phyloP scores from a whole-genome alignment of 2,888 invertebrate genomes.

The Junonia oenone region DNA sequence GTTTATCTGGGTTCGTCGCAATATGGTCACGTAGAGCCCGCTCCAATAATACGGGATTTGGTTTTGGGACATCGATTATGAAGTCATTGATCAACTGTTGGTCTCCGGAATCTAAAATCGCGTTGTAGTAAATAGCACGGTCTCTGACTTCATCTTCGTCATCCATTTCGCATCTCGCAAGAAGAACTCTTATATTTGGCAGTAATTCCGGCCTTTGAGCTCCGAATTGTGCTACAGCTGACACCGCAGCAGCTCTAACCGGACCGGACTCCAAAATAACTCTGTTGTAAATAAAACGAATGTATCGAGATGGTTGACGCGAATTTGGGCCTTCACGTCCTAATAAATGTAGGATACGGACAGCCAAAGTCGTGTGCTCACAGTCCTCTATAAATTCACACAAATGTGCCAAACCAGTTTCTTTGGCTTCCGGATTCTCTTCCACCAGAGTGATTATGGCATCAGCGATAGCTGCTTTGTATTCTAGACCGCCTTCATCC shows the following conservation, averaged over 20 bases:
- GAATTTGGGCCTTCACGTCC: constrained; percentile 98
- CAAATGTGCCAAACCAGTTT: constrained; percentile 95
- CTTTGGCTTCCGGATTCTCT: constrained; percentile 98
- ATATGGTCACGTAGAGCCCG: constrained; percentile 91
- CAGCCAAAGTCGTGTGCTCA: constrained; percentile 97
- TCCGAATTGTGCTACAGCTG: constrained; percentile 98
- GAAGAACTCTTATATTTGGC: constrained; percentile 87
- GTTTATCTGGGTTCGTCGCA: constrained; percentile 82
- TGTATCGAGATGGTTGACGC: constrained; percentile 92
- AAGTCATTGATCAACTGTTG: constrained; percentile 86
- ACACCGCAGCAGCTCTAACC: constrained; percentile 97
- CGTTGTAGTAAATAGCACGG: constrained; percentile 96
- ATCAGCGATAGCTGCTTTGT: constrained; percentile 98
- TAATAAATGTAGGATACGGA: constrained; percentile 95
- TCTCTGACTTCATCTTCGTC: constrained; percentile 99
- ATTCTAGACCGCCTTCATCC: constrained; percentile 97
- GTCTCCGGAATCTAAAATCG: constrained; percentile 87
- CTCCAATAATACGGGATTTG: constrained; percentile 93
- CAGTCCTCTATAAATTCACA: constrained; percentile 99
- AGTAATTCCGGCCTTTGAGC: constrained; percentile 87
- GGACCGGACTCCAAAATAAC: constrained; percentile 98
- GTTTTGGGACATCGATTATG: constrained; percentile 86
- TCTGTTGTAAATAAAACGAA: constrained; percentile 91
- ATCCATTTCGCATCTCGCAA: constrained; percentile 95
- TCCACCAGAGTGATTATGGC: constrained; percentile 98